These are phyloP conservation scores for Corticium candelabrum DNA, from an alignment of 37 sponge, comb jelly and placozoan species.

Conservation along the genomic window DNA sequence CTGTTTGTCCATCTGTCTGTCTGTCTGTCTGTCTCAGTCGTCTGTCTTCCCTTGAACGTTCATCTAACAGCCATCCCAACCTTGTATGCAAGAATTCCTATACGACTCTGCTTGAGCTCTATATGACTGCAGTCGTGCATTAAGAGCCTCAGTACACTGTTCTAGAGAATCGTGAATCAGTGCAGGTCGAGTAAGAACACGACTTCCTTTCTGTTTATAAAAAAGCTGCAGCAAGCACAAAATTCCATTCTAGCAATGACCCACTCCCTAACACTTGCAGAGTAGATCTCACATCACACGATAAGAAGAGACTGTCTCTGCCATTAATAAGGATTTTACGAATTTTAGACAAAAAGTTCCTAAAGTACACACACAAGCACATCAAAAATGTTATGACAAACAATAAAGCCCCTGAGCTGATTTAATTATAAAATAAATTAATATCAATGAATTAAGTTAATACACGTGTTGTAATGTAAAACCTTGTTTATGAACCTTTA, in stretches of 20 bases:
- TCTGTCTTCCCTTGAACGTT: no score
- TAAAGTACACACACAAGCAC: no score
- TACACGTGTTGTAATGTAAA: no score
- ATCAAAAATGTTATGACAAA: no score
- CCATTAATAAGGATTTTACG: background rate
- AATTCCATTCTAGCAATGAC: no score
- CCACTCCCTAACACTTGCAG: background rate
- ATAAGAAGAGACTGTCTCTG: background rate
- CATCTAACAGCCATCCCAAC: slow-evolving; percentile 20
- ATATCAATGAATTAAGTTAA: no score
- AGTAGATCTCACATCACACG: background rate
- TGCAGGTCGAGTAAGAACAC: slow-evolving; percentile 3
- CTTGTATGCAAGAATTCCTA: slow-evolving; percentile 58
- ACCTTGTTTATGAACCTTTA: no score
- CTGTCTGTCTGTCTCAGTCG: no score
- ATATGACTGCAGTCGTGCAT: slow-evolving; percentile 43
- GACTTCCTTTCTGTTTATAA: background rate
- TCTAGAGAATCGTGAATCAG: slow-evolving; percentile 44
- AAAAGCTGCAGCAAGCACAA: background rate
- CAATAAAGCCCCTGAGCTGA: no score
- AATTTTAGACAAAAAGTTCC: background rate
- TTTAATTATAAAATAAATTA: no score
- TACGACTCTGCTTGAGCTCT: slow-evolving; percentile 63
- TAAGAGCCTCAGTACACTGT: slow-evolving; percentile 39
- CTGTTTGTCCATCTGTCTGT: no score